These are phyloP conservation scores for Odontomyia ornata DNA, from an alignment of 2,888 invertebrate species.

Conservation along the genomic window DNA sequence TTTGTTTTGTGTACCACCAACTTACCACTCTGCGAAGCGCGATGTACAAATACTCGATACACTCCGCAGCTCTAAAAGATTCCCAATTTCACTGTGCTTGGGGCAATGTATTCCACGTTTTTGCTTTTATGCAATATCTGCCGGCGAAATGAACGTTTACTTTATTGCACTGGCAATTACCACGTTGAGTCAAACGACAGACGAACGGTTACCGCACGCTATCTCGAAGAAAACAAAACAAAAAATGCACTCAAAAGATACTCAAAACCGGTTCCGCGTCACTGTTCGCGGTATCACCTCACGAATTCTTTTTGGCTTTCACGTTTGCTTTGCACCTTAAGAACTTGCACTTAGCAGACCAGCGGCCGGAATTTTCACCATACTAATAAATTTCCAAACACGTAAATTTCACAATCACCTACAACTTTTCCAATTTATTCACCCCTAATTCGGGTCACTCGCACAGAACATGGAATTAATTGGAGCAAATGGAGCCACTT, in stretches of 20 bases:
- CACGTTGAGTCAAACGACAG: neutral
- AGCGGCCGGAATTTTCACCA: neutral
- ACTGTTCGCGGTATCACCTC: neutral
- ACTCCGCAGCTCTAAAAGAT: neutral
- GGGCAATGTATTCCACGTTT: neutral
- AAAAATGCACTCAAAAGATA: conserved; percentile 29
- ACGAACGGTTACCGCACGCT: neutral
- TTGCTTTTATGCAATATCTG: neutral
- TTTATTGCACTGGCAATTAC: no score
- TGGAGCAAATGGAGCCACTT: neutral
- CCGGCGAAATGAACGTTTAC: no score
- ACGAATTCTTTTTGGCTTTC: no score
- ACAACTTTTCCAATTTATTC: neutral
- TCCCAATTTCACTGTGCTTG: no score
- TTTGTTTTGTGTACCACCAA: neutral
- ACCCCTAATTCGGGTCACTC: neutral
- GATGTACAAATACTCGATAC: neutral
- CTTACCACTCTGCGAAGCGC: neutral
- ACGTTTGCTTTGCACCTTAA: conserved; percentile 35
- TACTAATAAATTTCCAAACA: neutral
- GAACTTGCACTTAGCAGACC: conserved; percentile 38
- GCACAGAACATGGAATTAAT: neutral
- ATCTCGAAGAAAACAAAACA: conserved; percentile 3
- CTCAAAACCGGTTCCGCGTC: conserved; percentile 28
- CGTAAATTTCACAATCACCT: neutral